Percentiles rank a stretch among this genome's conserved stretches.
Evolutionary conservation across 2,113 vertebrate genomes (phyloP).

Genomic region (Stercorarius parasiticus): DNA sequence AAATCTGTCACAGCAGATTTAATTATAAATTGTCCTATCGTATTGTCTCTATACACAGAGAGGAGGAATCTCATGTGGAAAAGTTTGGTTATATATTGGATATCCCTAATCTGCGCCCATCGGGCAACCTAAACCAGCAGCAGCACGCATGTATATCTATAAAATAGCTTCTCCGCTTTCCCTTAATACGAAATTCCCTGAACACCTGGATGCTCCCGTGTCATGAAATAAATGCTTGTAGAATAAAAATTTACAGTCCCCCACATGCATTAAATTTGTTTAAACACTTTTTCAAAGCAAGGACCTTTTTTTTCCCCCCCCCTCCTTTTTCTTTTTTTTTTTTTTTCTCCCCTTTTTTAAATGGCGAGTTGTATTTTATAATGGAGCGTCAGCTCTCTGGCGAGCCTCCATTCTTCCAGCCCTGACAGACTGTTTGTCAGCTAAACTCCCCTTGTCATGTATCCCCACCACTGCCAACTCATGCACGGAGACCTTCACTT

Average conservation of each 20-base stretch:
- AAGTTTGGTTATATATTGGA: background rate
- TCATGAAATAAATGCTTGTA: conserved; percentile 72
- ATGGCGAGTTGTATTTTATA: conserved; percentile 80
- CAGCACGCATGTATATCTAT: background rate
- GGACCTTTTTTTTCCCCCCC: background rate
- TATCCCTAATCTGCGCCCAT: background rate
- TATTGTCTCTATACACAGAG: background rate
- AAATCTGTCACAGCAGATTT: background rate
- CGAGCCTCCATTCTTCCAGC: conserved; percentile 87
- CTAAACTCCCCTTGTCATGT: conserved; percentile 87
- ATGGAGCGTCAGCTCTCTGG: conserved; percentile 75
- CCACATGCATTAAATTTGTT: conserved; percentile 78
- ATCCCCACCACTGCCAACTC: conserved; percentile 89
- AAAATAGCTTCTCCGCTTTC: conserved; percentile 13
- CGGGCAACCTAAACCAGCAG: background rate
- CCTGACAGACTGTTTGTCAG: conserved; percentile 98
- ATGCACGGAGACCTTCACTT: conserved; percentile 93
- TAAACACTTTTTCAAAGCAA: conserved; percentile 77
- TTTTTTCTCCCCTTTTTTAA: background rate
- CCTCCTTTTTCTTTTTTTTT: background rate
- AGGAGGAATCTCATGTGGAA: background rate
- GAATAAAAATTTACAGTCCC: conserved; percentile 79
- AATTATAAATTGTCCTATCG: background rate
- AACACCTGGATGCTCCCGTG: conserved; percentile 60
- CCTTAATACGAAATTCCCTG: conserved; percentile 49